These are phyloP conservation scores for Caracal caracal DNA, from an alignment of 2,113 vertebrate genomes.

Conservation along the genomic window DNA sequence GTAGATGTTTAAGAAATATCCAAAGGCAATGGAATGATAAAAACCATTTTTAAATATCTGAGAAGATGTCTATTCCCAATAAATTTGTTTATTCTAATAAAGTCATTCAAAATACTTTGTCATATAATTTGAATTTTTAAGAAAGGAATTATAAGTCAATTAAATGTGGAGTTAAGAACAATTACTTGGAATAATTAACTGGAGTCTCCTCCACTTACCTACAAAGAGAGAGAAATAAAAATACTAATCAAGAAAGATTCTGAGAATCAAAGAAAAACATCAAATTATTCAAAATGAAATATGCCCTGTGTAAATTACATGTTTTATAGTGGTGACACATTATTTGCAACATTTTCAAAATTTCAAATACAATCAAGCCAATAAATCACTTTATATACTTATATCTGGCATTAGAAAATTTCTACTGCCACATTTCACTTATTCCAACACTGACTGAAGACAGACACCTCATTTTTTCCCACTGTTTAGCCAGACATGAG, in stretches of 20 bases:
- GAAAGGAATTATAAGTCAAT: background rate
- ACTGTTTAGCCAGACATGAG: slow-evolving; percentile 74
- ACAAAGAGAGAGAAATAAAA: background rate
- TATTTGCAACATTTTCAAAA: slow-evolving; percentile 28
- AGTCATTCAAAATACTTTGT: background rate
- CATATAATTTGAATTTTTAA: background rate
- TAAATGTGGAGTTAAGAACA: background rate
- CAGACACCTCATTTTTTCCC: slow-evolving; percentile 39
- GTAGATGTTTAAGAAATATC: background rate
- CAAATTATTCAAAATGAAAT: background rate
- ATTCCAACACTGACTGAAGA: slow-evolving; percentile 47
- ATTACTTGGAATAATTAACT: slow-evolving; percentile 1
- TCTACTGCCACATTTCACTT: slow-evolving; percentile 60
- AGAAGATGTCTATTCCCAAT: background rate
- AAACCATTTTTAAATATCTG: background rate
- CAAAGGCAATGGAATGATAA: background rate
- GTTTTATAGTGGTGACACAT: background rate
- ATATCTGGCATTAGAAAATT: slow-evolving; percentile 35
- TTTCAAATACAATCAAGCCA: slow-evolving; percentile 23
- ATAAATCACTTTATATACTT: background rate
- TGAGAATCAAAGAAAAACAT: background rate
- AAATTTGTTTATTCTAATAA: background rate
- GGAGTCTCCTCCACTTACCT: background rate
- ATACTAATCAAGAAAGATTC: background rate
- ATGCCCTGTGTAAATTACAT: background rate